Evolutionary conservation across 2,888 invertebrate genomes (phyloP), one percentile per base, ranked within the genome.

Genomic region (Malthinus seriepunctatus): DNA sequence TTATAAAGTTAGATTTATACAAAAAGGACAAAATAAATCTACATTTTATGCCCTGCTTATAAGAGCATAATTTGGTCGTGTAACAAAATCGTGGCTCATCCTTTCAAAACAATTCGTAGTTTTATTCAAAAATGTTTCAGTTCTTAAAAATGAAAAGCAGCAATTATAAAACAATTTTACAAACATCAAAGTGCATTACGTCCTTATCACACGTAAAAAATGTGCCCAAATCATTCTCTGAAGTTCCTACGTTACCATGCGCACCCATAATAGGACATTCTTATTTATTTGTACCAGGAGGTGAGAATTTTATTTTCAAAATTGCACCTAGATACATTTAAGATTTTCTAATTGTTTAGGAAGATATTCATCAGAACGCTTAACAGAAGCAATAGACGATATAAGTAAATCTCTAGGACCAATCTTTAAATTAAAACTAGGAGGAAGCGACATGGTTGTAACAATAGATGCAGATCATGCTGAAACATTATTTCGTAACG

Each of bases 401-500:
- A 70, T 82, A 12, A 77, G 79, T 62, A 64, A 72, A 58, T 66
- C 73, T 54, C 77, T 82, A 63, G 85, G 85, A 0, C 77, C 80
- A 6, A 78, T 85, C 37, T 81, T 83, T 57, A 73, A 69, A 51
- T 63, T 82, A 45, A 73, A 76, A 8, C 71, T 80, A 12, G 80
- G 79, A 15, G 75, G 76, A 42, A 75, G 78, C 1, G 76, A 81
- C 55, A 71, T 84, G 39, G 73, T 82, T 1, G 71, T 82, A 33
- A 72, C 80, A 12, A 80, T 81, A 51, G 76, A 82, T 68, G 82
- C 83, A 1, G 81, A 82, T 50, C 78, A 82, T 66, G 75, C 82
- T 1, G 70, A 76, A 64, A 73, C 68, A 3, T 72, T 85, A 52
- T 83, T 79, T 66, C 75, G 77, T 54, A 73, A 78, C 54, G 85